These are phyloP conservation scores for Bicyclus anynana DNA, from an alignment of 1,140 invertebrate genomes.

Conservation along the genomic window DNA sequence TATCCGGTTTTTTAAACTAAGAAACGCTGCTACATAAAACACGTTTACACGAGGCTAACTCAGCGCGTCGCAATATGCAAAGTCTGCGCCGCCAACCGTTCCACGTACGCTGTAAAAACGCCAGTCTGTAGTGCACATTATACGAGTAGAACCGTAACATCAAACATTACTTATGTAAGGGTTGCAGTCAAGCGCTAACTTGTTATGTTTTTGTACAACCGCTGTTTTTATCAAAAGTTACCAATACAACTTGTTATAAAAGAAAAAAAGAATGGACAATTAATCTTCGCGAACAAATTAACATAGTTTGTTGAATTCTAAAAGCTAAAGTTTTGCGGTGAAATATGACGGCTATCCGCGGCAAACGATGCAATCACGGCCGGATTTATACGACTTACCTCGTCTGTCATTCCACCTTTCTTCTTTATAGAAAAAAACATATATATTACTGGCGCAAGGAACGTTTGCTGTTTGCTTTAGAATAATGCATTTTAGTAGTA, in stretches of 20 bases:
- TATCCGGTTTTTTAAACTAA: too few species aligned
- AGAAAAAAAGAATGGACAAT: neutral
- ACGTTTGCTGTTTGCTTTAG: neutral
- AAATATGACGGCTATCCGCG: slow-evolving; percentile 66
- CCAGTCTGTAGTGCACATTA: too few species aligned
- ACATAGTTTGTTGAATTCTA: slow-evolving; percentile 52
- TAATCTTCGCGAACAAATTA: slow-evolving; percentile 43
- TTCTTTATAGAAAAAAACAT: slow-evolving; percentile 6
- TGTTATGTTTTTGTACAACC: too few species aligned
- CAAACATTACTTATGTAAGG: too few species aligned
- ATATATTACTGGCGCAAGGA: neutral
- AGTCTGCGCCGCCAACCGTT: too few species aligned
- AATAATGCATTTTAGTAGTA: neutral
- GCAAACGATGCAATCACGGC: slow-evolving; percentile 67
- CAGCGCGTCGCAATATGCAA: too few species aligned
- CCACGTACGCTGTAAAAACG: too few species aligned
- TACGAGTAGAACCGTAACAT: too few species aligned
- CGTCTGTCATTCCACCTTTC: slow-evolving; percentile 33
- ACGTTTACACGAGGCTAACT: too few species aligned
- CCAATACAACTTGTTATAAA: neutral
- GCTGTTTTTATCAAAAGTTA: too few species aligned
- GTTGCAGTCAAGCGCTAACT: too few species aligned
- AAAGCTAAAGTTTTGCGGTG: slow-evolving; percentile 47
- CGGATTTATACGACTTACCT: slow-evolving; percentile 59
- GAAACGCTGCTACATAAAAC: too few species aligned